Evolutionary conservation across 2,113 vertebrate genomes (phyloP).

Genomic region (human): GRCh38 chr2:216520001-216520500

Average conservation of each 20-base stretch:
- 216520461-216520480: background rate
- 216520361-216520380: slow-evolving; percentile 12
- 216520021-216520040: background rate
- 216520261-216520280: slow-evolving; percentile 43
- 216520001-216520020: background rate
- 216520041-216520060: background rate
- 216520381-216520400: slow-evolving; percentile 63
- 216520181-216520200: background rate
- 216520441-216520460: background rate
- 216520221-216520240: slow-evolving; percentile 32
- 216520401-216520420: slow-evolving; percentile 70
- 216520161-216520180: background rate
- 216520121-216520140: background rate
- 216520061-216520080: background rate
- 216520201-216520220: slow-evolving; percentile 14
- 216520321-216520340: background rate
- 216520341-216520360: slow-evolving; percentile 29
- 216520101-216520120: background rate
- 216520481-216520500: background rate
- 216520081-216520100: background rate
- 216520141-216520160: background rate
- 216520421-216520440: slow-evolving; percentile 58
- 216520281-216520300: slow-evolving; percentile 56
- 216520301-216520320: slow-evolving; percentile 70
- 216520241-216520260: background rate